Evolutionary conservation across 2,797 vertebrate genomes (phyloP).

Genomic region (Darevskia mixta): DNA sequence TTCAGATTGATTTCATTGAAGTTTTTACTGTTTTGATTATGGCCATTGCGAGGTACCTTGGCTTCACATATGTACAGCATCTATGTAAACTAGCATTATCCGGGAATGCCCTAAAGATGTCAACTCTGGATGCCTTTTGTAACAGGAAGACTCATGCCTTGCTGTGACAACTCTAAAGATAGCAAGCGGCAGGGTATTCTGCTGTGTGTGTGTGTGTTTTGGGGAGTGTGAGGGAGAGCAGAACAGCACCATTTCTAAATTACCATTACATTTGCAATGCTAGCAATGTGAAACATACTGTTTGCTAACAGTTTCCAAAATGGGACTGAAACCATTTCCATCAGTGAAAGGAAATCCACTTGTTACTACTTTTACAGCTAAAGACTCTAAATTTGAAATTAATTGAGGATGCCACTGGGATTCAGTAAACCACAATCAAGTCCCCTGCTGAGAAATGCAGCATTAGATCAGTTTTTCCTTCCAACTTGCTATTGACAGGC

Average conservation of each 20-base stretch:
- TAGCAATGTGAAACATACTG: background rate
- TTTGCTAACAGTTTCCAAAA: background rate
- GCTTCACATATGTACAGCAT: too few species aligned
- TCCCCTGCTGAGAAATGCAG: conserved; percentile 4
- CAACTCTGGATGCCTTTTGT: background rate
- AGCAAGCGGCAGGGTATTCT: background rate
- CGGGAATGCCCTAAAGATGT: background rate
- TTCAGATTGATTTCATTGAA: background rate
- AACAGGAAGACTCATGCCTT: background rate
- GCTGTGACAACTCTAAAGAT: background rate
- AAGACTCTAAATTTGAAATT: conserved; percentile 13
- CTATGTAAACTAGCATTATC: background rate
- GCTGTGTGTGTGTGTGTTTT: too few species aligned
- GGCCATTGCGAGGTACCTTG: background rate
- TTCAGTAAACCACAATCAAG: background rate
- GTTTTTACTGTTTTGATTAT: background rate
- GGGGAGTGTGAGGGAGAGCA: background rate
- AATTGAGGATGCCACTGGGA: background rate
- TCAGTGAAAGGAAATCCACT: background rate
- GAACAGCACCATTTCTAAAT: background rate
- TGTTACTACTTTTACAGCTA: background rate
- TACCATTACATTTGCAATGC: background rate
- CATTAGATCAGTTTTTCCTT: background rate
- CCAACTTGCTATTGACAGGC: background rate
- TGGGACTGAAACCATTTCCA: background rate